Evolutionary conservation across 1,140 invertebrate species (phyloP).

Genomic region (Drosophila virilis): DNA sequence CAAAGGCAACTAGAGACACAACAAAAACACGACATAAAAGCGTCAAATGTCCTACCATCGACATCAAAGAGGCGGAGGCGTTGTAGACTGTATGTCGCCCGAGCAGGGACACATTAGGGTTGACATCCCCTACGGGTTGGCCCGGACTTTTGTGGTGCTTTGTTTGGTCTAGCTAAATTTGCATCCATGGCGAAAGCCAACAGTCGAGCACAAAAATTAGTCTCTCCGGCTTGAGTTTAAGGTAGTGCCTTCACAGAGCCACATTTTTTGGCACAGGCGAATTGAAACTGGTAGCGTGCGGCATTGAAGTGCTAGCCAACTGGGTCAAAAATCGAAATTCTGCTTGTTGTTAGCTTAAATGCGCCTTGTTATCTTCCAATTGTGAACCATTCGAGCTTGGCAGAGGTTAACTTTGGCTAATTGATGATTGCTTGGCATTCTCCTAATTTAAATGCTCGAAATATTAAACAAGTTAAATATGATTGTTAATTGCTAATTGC

Average conservation of each 20-base stretch:
- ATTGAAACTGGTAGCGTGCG: background rate
- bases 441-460: background rate
- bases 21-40: slow-evolving; percentile 28
- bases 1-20: background rate
- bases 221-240: slow-evolving; percentile 1
- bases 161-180: slow-evolving; percentile 14
- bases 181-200: slow-evolving; percentile 7
- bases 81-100: slow-evolving; percentile 9
- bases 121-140: slow-evolving; percentile 8
- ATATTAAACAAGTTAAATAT: slow-evolving; percentile 1
- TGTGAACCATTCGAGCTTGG: slow-evolving; percentile 2
- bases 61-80: slow-evolving; percentile 14
- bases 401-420: background rate
- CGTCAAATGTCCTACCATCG: slow-evolving; percentile 31
- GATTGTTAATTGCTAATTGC: background rate
- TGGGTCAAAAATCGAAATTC: slow-evolving; percentile 42
- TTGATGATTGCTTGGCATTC: background rate
- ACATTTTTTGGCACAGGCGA: slow-evolving; percentile 28
- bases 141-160: slow-evolving; percentile 12
- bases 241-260: slow-evolving; percentile 14
- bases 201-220: slow-evolving; percentile 20
- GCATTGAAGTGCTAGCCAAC: slow-evolving; percentile 37
- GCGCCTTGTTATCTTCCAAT: slow-evolving; percentile 21
- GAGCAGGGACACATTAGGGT: slow-evolving; percentile 20
- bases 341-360: slow-evolving; percentile 11